These are phyloP conservation scores for Cataglyphis altisquamis DNA, from an alignment of 2,888 invertebrate species.

Conservation along the genomic window DNA sequence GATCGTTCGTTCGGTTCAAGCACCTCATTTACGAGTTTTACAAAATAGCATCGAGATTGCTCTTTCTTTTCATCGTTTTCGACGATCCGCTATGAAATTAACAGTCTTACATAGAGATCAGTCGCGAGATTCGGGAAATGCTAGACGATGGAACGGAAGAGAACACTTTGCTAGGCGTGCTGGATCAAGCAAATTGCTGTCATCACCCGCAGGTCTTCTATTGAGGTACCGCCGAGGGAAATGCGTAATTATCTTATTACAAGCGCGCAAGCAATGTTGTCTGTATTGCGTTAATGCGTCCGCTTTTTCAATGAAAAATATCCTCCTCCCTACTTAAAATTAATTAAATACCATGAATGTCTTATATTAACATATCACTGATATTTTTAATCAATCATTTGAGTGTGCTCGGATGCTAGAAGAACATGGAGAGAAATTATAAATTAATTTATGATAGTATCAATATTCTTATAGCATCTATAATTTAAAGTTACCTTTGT, in stretches of 20 bases:
- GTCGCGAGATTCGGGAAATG: not conserved
- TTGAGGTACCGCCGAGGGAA: constrained; percentile 60
- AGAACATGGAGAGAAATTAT: not conserved
- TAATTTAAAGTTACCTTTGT: not conserved
- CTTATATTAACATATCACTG: constrained; percentile 1
- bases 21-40: constrained; percentile 15
- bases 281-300: constrained; percentile 8
- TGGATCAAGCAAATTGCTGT: constrained; percentile 70
- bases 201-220: constrained; percentile 65
- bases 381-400: not conserved
- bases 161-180: constrained; percentile 71
- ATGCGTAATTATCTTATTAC: constrained; percentile 76
- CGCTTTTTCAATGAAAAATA: not conserved
- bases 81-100: constrained; percentile 32
- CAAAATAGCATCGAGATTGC: not conserved
- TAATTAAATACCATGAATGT: not conserved
- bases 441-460: not conserved
- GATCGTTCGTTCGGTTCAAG: constrained; percentile 37
- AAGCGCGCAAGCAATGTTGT: constrained; percentile 18
- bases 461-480: too few species aligned
- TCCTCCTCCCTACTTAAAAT: not conserved
- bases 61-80: not conserved
- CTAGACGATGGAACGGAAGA: constrained; percentile 63
- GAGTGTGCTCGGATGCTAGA: not conserved
- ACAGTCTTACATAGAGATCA: constrained; percentile 25